Evolutionary conservation across 2,113 vertebrate species (phyloP).

Genomic region (Myotis yumanensis): DNA sequence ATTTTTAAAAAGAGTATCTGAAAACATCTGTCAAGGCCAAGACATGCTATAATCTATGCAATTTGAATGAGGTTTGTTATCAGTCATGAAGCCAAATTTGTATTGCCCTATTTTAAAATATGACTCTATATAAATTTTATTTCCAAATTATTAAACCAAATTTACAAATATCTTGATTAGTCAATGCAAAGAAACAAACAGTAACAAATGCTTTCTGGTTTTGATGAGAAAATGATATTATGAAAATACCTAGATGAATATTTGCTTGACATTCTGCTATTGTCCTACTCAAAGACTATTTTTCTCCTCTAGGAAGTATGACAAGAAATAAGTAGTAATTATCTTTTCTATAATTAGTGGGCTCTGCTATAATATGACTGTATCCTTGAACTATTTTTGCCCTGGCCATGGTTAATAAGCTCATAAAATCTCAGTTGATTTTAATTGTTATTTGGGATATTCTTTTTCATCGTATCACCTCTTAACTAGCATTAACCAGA

Average conservation of each 20-base stretch:
- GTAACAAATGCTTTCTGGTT: not conserved
- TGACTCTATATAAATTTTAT: not conserved
- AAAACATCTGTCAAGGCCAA: not conserved
- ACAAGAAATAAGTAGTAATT: conserved; percentile 3
- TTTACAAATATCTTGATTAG: not conserved
- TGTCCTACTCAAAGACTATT: not conserved
- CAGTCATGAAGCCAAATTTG: not conserved
- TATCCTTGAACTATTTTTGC: not conserved
- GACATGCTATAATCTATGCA: not conserved
- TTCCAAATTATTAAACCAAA: not conserved
- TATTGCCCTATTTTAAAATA: not conserved
- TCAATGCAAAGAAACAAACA: not conserved
- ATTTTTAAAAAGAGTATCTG: not conserved
- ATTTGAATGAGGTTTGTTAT: not conserved
- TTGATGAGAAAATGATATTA: not conserved
- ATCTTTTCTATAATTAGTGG: conserved; percentile 18
- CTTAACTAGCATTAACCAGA: not conserved
- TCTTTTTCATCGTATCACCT: not conserved
- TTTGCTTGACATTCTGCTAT: not conserved
- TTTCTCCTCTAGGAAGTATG: not conserved
- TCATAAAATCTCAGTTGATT: not conserved
- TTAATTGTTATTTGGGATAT: not conserved
- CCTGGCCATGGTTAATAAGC: not conserved
- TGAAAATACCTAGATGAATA: not conserved
- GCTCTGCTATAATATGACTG: not conserved